These are phyloP conservation scores for Probaryconus sp. DNA, from an alignment of 1,140 invertebrate genomes.

Conservation along the genomic window DNA sequence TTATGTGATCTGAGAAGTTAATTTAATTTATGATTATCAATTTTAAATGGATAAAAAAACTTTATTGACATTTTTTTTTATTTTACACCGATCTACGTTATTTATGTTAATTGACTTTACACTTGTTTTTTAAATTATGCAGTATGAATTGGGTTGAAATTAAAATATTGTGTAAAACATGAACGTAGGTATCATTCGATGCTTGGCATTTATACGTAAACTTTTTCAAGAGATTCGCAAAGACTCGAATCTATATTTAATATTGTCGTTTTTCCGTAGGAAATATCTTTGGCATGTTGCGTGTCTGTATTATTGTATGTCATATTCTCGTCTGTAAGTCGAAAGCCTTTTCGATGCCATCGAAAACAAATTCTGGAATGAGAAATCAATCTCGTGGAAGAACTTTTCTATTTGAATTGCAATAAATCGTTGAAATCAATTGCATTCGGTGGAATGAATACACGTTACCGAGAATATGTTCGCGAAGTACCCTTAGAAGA, in stretches of 20 bases:
- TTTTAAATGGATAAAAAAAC: no score
- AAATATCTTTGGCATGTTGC: constrained; percentile 29
- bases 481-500: no score
- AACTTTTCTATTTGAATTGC: constrained; percentile 13
- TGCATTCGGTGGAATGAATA: neutral
- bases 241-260: constrained; percentile 28
- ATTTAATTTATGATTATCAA: no score
- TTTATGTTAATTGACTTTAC: no score
- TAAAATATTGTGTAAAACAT: no score
- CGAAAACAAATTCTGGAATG: constrained; percentile 17
- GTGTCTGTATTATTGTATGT: constrained; percentile 19
- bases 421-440: constrained; percentile 12
- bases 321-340: constrained; percentile 13
- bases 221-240: constrained; percentile 35
- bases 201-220: constrained; percentile 13
- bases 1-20: no score
- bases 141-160: no score
- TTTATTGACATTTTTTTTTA: no score
- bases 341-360: constrained; percentile 5
- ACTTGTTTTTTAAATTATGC: no score
- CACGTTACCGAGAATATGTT: neutral
- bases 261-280: constrained; percentile 28
- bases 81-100: no score
- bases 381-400: constrained; percentile 17
- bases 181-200: neutral